A percentile compares a stretch with the other conserved stretches of the same genome.
These are phyloP conservation scores for Zaprionus kolodkinae DNA, from an alignment of 1,140 invertebrate species.

Conservation along the genomic window DNA sequence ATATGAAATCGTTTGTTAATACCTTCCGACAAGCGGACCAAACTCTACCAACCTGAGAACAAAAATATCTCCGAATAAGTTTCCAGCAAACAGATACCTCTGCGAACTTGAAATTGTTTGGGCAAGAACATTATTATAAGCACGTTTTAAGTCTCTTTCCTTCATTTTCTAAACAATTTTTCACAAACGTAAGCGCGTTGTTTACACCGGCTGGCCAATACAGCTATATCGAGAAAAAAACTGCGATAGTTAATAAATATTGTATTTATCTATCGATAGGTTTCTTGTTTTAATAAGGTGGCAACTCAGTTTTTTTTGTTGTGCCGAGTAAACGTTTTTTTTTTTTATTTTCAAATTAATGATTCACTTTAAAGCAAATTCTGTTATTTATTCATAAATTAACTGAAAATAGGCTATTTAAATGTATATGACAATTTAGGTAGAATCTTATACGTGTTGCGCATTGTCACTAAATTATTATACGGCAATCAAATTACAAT, in stretches of 20 bases:
- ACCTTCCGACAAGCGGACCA: background rate
- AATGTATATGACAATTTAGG: background rate
- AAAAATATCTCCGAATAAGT: constrained; percentile 93
- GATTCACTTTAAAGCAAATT: background rate
- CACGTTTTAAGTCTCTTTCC: constrained; percentile 85
- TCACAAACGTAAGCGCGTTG: constrained; percentile 10
- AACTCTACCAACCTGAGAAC: constrained; percentile 90
- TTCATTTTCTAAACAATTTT: constrained; percentile 51
- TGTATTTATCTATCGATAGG: constrained; percentile 6
- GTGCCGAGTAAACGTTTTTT: no score
- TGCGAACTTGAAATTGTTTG: constrained; percentile 93
- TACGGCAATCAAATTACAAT: background rate
- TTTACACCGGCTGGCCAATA: constrained; percentile 38
- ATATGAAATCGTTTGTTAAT: background rate
- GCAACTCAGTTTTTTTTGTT: background rate
- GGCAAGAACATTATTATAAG: constrained; percentile 91
- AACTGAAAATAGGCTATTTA: background rate
- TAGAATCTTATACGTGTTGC: background rate
- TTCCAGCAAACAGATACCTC: constrained; percentile 91
- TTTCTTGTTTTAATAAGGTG: background rate
- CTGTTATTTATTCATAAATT: background rate
- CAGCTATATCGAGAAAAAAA: background rate
- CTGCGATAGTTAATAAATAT: constrained; percentile 6
- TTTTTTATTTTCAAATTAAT: background rate
- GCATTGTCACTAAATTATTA: background rate